These are phyloP conservation scores for Tapirus terrestris DNA, from an alignment of 2,113 vertebrate genomes.

Conservation along the genomic window DNA sequence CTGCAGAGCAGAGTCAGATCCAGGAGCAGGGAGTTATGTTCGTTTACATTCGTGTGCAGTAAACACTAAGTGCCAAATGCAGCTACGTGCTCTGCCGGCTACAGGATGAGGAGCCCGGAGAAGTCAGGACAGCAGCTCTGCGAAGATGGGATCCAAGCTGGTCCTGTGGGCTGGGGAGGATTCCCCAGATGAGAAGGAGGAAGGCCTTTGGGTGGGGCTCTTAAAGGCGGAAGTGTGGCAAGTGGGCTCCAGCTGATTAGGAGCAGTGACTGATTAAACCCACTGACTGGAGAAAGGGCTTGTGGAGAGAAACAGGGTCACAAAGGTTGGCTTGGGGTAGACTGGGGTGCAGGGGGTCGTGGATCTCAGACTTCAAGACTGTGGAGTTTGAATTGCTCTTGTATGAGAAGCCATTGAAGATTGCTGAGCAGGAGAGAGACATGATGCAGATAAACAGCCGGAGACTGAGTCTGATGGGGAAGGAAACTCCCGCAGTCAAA, in stretches of 20 bases:
- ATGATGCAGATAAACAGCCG: rapidly evolving
- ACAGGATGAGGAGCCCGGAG: neutral
- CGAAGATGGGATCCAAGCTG: neutral
- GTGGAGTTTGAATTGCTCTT: neutral
- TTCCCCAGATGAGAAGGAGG: neutral
- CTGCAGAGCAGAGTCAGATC: neutral
- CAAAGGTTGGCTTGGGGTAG: neutral
- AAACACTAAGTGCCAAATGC: neutral
- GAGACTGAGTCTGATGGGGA: neutral
- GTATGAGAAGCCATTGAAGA: neutral
- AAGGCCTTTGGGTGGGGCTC: neutral
- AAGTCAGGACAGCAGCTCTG: neutral
- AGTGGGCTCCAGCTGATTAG: neutral
- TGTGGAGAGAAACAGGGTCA: neutral
- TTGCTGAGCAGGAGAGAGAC: neutral
- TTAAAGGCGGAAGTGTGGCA: neutral
- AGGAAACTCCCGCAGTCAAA: rapidly evolving
- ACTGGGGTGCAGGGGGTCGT: neutral
- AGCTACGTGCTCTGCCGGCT: rapidly evolving
- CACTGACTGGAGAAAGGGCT: neutral
- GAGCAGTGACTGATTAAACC: neutral
- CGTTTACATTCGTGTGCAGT: rapidly evolving
- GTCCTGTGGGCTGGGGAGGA: neutral
- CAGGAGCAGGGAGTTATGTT: neutral
- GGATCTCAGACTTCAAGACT: neutral